Conservation (phyloP, 2,797 vertebrate species). For the Neopelma chrysocephalum region DNA sequence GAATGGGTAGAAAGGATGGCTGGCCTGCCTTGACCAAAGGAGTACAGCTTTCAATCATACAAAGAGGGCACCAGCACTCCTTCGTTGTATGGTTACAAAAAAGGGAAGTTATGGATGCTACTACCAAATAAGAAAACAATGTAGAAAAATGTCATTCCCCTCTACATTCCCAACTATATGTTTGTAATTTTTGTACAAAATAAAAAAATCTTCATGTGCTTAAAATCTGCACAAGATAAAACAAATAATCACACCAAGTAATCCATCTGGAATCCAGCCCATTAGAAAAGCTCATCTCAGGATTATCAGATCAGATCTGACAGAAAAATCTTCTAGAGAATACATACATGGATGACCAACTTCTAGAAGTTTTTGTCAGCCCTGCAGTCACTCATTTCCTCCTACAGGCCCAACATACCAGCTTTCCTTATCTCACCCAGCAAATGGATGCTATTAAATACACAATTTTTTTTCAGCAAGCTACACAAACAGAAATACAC, state of each 20-base stretch:
- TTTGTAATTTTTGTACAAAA: not conserved
- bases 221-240: not conserved
- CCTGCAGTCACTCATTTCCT: not conserved
- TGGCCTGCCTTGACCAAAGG: not conserved
- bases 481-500: not conserved
- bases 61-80: not conserved
- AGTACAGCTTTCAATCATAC: not conserved
- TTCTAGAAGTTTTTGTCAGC: not conserved
- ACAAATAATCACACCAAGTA: not conserved
- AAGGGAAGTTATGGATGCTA: not conserved
- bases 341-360: not conserved
- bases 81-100: not conserved
- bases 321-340: not conserved
- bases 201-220: not conserved
- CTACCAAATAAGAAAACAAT: not conserved
- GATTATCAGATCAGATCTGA: not conserved
- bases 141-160: not conserved
- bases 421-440: not conserved
- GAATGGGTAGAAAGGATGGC: not conserved
- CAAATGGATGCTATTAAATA: constrained; percentile 10
- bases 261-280: not conserved
- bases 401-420: not conserved
- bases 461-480: not conserved
- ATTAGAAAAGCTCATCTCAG: not conserved
- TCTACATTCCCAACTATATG: not conserved